A percentile compares a stretch with the other conserved stretches of the same genome.
phyloP scores from a whole-genome alignment of 2,113 vertebrate genomes.

The Emydocephalus ijimae region DNA sequence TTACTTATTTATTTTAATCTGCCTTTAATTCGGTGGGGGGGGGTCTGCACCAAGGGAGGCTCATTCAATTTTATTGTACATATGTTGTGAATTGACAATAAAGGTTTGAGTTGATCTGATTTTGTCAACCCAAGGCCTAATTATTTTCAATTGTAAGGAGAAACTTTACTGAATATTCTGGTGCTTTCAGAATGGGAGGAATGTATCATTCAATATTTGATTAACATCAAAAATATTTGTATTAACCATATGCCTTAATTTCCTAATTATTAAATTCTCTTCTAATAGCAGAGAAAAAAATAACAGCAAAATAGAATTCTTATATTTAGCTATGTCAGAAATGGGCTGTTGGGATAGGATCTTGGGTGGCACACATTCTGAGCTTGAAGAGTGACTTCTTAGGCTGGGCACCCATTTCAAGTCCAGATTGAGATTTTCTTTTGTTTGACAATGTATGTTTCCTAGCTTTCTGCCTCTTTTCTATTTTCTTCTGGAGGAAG shows the following conservation, averaged over 20 bases:
- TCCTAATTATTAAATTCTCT: not conserved
- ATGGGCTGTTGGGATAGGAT: not conserved
- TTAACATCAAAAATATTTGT: not conserved
- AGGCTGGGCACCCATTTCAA: not conserved
- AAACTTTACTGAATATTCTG: not conserved
- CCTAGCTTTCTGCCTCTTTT: slow-evolving; percentile 7
- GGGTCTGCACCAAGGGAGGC: no score
- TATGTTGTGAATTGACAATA: no score
- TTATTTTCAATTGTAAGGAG: not conserved
- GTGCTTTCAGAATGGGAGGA: not conserved
- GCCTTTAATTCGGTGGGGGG: not conserved
- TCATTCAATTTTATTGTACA: no score
- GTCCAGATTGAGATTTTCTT: not conserved
- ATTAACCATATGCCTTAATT: not conserved
- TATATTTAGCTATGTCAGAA: not conserved
- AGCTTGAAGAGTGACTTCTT: slow-evolving; percentile 3
- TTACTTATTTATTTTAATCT: not conserved
- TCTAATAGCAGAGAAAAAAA: not conserved
- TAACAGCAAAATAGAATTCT: not conserved
- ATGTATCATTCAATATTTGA: not conserved
- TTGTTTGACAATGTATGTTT: slow-evolving; percentile 8
- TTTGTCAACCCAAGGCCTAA: not conserved
- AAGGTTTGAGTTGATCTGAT: no score
- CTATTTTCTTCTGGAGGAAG: slow-evolving; percentile 29
- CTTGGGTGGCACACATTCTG: not conserved